Percentiles rank a stretch among this genome's conserved stretches.
phyloP scores from a whole-genome alignment of 92 coral and sea anemone species.

The Paragorgia papillata region DNA sequence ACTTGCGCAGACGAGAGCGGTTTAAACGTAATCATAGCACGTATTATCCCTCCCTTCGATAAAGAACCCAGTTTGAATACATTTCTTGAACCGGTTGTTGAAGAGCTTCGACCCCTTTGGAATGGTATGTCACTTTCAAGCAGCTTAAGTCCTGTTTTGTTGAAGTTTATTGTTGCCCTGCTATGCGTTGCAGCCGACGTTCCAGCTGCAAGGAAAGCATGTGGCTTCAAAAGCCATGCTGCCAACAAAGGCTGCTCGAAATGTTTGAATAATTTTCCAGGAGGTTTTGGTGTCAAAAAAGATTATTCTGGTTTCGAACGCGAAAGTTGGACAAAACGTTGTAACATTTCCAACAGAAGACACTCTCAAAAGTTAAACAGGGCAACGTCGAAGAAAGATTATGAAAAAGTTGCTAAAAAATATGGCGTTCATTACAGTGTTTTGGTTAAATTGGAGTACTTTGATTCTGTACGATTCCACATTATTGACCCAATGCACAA shows the following conservation, averaged over 20 bases:
- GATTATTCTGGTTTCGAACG: conserved; percentile 63
- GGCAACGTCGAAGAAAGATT: conserved; percentile 15
- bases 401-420: conserved; percentile 9
- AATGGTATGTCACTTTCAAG: too few species aligned
- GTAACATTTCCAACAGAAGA: conserved; percentile 44
- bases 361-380: conserved; percentile 44
- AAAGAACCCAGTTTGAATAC: conserved; percentile 3
- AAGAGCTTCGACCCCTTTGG: too few species aligned
- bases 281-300: conserved; percentile 53
- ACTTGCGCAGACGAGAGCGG: too few species aligned
- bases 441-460: background rate
- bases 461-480: background rate
- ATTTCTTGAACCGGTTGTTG: too few species aligned
- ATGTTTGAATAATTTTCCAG: conserved; percentile 56
- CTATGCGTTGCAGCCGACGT: too few species aligned
- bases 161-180: conserved; percentile 41
- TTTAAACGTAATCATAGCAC: too few species aligned
- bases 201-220: too few species aligned
- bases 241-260: conserved; percentile 69
- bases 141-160: conserved; percentile 36
- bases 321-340: conserved; percentile 56
- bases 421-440: conserved; percentile 1
- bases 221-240: conserved; percentile 53
- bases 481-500: conserved; percentile 12
- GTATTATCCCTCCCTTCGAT: too few species aligned